Evolutionary conservation across 2,888 invertebrate genomes (phyloP), one percentile per base, ranked within the genome.

Genomic region (Pyrgus malvae): DNA sequence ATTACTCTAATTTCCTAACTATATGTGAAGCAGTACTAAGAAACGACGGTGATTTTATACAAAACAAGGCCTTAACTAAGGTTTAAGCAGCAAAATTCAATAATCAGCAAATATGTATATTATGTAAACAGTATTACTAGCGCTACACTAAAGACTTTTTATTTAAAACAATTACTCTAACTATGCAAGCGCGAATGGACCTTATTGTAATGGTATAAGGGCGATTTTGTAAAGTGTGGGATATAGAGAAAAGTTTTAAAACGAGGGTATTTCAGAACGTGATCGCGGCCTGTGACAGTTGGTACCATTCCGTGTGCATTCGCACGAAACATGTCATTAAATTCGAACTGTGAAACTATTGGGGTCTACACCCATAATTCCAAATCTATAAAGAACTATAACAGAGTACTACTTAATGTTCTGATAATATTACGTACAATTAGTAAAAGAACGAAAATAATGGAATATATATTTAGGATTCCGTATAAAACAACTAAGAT

Each of bases 261-360:
- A 65, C 64, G 58, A 64, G 63, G 63, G 61, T 62, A 57, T 61
- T 62, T 56, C 51, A 57, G 50, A 57, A 58, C 57, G 53, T 69
- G 72, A 79, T 79, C 74, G 68, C 62, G 62, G 67, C 68, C 71
- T 76, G 74, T 74, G 73, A 66, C 62, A 65, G 60, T 60, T 59
- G 51, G 60, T 59, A 71, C 67, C 71, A 66, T 72, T 70, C 68
- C 68, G 67, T 67, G 64, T 73, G 51, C 51, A 51, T 44, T 51
- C 69, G 68, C 66, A 69, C 68, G 69, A 68, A 69, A 60, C 65
- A 59, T 58, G 64, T 67, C 66, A 72, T 72, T 70, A 69, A 69
- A 70, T 65, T 67, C 62, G 62, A 67, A 63, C 63, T 60, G 60
- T 66, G 61, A 69, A 68, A 66, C 61, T 53, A 61, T 61, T 23